Base-by-base conservation (phyloP, 2,888 invertebrate genomes). In the Hedychridium roseum region DNA sequence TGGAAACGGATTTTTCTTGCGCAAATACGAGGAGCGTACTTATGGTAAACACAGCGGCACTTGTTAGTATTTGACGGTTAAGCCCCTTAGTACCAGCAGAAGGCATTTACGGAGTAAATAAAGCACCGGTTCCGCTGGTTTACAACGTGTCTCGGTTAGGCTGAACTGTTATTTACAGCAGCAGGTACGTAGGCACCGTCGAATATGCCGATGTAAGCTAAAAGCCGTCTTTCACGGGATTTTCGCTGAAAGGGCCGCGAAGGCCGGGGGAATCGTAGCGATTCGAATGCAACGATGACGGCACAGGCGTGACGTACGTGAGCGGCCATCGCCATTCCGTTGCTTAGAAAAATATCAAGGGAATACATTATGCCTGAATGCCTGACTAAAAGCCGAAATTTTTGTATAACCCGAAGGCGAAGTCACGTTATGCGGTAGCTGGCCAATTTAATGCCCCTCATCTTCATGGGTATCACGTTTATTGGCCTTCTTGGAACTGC, bases 241-340 rank as follows among this genome's bases (percentile, higher is more conserved):
- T 46, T 43, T 42, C 21, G 6, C 2, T 26, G 26, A 46, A 50
- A 43, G 17, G 7, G 15, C 17, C 15, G 36, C 17, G 34, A n/a
- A 43, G 45, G 20, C 23, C 26, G 44, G 14, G n/a, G 16, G 21
- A 40, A 40, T 43, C 51, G 48, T 50, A 47, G 42, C 36, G 39
- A 35, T 12, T 21, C 14, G 23, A 11, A 5, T 14, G 18, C 35
- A 32, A 43, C 30, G 34, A 9, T 6, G 23, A 23, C 35, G 17
- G 27, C n/a, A 30, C 34, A 39, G 28, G 39, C 28, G 37, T 32
- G 36, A 41, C 36, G 38, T 49, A 55, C 60, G 52, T 62, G 62
- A 52, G 47, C 47, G 28, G 49, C 46, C 57, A 60, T 56, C 35
- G 27, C 18, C 43, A 51, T 48, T 17, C 36, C 12, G n/a, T 17